Conservation (phyloP, 2,888 invertebrate genomes). For the Abrostola triplasia region DNA sequence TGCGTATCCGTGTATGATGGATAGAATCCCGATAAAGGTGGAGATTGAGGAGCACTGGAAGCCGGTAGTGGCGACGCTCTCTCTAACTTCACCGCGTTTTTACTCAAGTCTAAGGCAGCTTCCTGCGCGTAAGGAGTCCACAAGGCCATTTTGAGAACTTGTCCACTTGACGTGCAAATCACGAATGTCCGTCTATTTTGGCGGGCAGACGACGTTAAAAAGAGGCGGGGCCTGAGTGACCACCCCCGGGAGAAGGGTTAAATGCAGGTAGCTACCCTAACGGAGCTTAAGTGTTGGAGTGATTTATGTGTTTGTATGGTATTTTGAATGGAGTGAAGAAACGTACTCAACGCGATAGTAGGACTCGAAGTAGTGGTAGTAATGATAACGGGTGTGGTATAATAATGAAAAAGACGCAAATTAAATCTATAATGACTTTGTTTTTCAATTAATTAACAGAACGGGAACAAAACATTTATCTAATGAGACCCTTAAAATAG, state of each 20-base stretch:
- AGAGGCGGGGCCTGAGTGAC: slow-evolving; percentile 62
- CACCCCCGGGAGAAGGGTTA: slow-evolving; percentile 53
- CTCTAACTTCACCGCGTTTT: slow-evolving; percentile 62
- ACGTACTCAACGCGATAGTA: slow-evolving; percentile 12
- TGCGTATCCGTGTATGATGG: slow-evolving; percentile 51
- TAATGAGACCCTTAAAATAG: too few relatives aligned
- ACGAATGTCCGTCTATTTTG: slow-evolving; percentile 53
- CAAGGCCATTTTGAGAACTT: slow-evolving; percentile 69
- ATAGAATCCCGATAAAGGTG: slow-evolving; percentile 41
- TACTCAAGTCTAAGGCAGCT: slow-evolving; percentile 74
- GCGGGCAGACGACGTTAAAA: slow-evolving; percentile 40
- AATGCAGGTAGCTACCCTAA: slow-evolving; percentile 43
- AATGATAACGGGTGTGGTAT: slow-evolving; percentile 3
- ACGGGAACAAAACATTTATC: not conserved
- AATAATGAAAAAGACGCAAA: not conserved
- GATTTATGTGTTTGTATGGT: slow-evolving; percentile 23
- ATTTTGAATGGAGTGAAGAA: slow-evolving; percentile 22
- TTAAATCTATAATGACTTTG: slow-evolving; percentile 33
- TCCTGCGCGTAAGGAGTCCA: slow-evolving; percentile 81
- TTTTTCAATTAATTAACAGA: slow-evolving; percentile 17
- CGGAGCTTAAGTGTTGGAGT: slow-evolving; percentile 30
- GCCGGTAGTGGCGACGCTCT: slow-evolving; percentile 56
- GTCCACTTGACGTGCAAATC: slow-evolving; percentile 50
- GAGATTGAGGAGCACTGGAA: slow-evolving; percentile 42
- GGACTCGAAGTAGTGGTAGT: slow-evolving; percentile 5